phyloP scores from a whole-genome alignment of 2,888 invertebrate species.

The Meiosimyza platycephala region DNA sequence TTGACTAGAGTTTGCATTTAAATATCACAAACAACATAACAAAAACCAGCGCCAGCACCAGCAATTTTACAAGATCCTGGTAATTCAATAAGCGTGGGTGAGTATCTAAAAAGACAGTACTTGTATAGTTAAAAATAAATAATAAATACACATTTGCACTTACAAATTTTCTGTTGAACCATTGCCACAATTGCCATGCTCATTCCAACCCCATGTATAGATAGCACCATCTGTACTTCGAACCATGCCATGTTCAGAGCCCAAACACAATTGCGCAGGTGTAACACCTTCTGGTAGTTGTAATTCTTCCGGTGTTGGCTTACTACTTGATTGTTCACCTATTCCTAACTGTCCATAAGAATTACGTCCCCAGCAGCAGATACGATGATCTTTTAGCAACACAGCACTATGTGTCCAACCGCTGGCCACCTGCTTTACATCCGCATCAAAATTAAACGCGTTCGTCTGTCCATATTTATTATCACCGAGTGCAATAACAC shows the following conservation, averaged over 20 bases:
- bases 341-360: slow-evolving; percentile 82
- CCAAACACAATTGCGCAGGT: slow-evolving; percentile 68
- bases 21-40: slow-evolving; percentile 59
- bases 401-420: slow-evolving; percentile 86
- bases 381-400: slow-evolving; percentile 72
- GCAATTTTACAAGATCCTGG: slow-evolving; percentile 56
- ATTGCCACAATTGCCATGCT: slow-evolving; percentile 87
- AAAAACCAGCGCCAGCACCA: slow-evolving; percentile 65
- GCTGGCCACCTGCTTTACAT: slow-evolving; percentile 70
- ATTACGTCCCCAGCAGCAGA: slow-evolving; percentile 85
- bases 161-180: slow-evolving; percentile 67
- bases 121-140: slow-evolving; percentile 26
- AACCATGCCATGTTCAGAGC: slow-evolving; percentile 84
- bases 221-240: slow-evolving; percentile 74
- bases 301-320: slow-evolving; percentile 57
- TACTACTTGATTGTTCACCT: slow-evolving; percentile 59
- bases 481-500: slow-evolving; percentile 81
- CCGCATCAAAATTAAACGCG: slow-evolving; percentile 68
- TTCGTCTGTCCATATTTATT: slow-evolving; percentile 84
- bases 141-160: slow-evolving; percentile 33
- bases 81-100: slow-evolving; percentile 55
- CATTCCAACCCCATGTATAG: slow-evolving; percentile 91
- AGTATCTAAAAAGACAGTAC: slow-evolving; percentile 49
- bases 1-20: neutral
- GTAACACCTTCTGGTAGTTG: slow-evolving; percentile 48